These are phyloP conservation scores for Todus mexicanus DNA, from an alignment of 2,797 vertebrate genomes.

Conservation along the genomic window DNA sequence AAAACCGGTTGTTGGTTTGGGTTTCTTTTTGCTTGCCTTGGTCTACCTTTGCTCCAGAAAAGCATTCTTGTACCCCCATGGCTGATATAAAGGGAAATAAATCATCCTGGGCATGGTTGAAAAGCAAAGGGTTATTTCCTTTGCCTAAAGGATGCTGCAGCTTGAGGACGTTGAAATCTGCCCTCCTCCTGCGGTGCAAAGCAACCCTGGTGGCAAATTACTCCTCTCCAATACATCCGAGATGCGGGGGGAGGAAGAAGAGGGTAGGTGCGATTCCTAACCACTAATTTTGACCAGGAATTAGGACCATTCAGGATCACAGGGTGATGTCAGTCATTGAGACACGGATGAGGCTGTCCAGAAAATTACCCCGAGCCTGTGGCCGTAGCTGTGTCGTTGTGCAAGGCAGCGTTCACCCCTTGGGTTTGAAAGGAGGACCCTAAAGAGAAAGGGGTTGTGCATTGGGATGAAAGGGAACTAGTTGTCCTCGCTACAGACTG, in stretches of 20 bases:
- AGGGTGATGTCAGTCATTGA: not conserved
- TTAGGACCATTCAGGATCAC: fast-evolving
- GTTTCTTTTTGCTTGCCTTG: not conserved
- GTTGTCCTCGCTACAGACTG: not conserved
- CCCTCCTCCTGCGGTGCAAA: not conserved
- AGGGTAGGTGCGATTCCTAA: not conserved
- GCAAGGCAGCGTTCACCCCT: not conserved
- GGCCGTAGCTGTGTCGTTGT: not conserved
- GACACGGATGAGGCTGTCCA: not conserved
- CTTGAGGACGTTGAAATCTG: not conserved
- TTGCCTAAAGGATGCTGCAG: not conserved
- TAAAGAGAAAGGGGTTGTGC: not conserved
- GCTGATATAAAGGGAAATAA: not conserved
- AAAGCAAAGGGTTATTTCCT: not conserved
- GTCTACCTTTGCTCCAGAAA: not conserved
- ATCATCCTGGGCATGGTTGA: not conserved
- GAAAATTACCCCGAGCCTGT: not conserved
- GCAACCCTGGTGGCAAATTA: not conserved
- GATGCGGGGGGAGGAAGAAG: not conserved
- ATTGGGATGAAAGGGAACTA: not conserved
- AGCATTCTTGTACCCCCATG: not conserved
- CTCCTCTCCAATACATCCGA: not conserved
- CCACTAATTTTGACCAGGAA: not conserved
- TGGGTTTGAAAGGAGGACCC: not conserved
- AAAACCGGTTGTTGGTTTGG: not conserved